Conservation (phyloP, 2,113 vertebrate species). For the Anhinga anhinga region DNA sequence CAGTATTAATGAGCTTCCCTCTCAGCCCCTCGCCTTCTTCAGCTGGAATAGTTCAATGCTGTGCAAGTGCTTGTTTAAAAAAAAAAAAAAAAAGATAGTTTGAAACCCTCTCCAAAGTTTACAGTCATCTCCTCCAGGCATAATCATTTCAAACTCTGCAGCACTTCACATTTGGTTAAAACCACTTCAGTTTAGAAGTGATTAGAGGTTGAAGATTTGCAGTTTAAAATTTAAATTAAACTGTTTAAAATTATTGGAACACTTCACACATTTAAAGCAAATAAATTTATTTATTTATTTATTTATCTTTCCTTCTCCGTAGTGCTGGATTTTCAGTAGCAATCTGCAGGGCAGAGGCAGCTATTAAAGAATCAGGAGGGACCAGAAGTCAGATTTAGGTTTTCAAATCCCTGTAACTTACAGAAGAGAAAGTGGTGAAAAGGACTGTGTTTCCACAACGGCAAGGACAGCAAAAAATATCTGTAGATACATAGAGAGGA, state of each 20-base stretch:
- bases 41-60: not conserved
- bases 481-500: not conserved
- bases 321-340: conserved; percentile 28
- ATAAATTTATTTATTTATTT: conserved; percentile 53
- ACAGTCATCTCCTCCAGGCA: conserved; percentile 13
- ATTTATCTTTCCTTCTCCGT: conserved; percentile 42
- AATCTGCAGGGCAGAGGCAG: not conserved
- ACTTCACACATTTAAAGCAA: conserved; percentile 76
- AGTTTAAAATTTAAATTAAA: conserved; percentile 82
- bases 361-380: not conserved
- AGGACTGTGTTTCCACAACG: not conserved
- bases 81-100: not conserved
- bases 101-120: conserved; percentile 61
- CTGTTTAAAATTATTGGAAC: conserved; percentile 74
- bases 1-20: not conserved
- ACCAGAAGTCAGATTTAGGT: not conserved
- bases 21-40: not conserved
- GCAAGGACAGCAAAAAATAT: not conserved
- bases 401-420: not conserved
- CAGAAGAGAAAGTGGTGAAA: not conserved
- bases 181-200: conserved; percentile 79
- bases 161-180: conserved; percentile 77
- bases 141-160: conserved; percentile 67
- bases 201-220: conserved; percentile 76
- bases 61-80: not conserved